Evolutionary conservation across 2,113 vertebrate genomes (phyloP).

Genomic region (Beaufortia kweichowensis): DNA sequence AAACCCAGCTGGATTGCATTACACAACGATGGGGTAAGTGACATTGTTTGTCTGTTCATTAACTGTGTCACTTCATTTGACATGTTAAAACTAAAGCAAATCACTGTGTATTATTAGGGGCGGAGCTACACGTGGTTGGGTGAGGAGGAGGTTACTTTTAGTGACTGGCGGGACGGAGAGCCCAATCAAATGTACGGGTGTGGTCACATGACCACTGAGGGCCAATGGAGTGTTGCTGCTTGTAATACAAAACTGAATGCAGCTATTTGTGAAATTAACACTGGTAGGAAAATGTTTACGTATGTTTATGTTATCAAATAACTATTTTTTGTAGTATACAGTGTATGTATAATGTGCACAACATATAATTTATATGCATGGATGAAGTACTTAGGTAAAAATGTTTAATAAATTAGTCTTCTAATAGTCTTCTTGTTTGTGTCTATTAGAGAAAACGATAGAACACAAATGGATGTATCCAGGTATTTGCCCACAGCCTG

Average conservation of each 20-base stretch:
- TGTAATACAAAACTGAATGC: constrained; percentile 86
- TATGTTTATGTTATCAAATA: background rate
- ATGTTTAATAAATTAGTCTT: no score
- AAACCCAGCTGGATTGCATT: constrained; percentile 87
- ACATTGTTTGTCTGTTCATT: background rate
- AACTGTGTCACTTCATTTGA: background rate
- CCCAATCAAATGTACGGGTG: constrained; percentile 83
- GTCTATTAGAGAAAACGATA: constrained; percentile 59
- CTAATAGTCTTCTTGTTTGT: no score
- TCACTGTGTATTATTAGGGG: constrained; percentile 59
- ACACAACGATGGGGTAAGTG: constrained; percentile 84
- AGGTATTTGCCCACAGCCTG: constrained; percentile 81
- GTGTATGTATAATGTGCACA: no score
- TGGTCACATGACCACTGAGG: constrained; percentile 81
- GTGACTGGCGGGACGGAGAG: constrained; percentile 86
- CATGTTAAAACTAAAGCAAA: background rate
- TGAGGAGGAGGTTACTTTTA: constrained; percentile 78
- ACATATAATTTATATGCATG: no score
- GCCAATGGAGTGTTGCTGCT: constrained; percentile 81
- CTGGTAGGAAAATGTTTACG: constrained; percentile 62
- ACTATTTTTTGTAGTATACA: no score
- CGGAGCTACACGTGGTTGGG: constrained; percentile 85
- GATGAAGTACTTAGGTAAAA: no score
- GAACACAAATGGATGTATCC: constrained; percentile 78
- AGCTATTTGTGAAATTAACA: constrained; percentile 81